A percentile compares a stretch with the other conserved stretches of the same genome.
Evolutionary conservation across 2,113 vertebrate species (phyloP).

Genomic region (Mungos mungo): DNA sequence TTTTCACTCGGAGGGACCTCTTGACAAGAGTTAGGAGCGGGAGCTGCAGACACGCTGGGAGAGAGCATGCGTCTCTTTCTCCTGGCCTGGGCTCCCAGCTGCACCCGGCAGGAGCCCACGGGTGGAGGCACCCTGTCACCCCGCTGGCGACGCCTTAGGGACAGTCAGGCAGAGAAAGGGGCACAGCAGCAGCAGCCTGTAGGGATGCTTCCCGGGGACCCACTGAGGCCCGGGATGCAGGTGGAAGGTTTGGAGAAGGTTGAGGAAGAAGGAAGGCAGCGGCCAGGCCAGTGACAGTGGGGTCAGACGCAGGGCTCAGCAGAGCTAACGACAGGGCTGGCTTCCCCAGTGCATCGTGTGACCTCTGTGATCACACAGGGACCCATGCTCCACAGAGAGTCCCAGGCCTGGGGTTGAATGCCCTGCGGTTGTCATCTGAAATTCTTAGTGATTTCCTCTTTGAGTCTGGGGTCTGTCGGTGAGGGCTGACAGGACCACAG

Average conservation of each 20-base stretch:
- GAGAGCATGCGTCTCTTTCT: not conserved
- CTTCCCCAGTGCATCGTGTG: rapidly evolving
- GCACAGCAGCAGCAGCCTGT: rapidly evolving
- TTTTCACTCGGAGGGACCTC: constrained; percentile 2
- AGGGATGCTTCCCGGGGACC: too few species aligned
- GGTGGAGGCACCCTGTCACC: not conserved
- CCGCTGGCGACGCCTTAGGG: rapidly evolving
- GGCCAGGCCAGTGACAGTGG: too few species aligned
- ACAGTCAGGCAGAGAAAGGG: not conserved
- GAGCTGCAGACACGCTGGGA: rapidly evolving
- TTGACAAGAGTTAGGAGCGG: not conserved
- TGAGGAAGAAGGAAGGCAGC: not conserved
- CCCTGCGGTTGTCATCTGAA: not conserved
- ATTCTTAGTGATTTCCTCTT: not conserved
- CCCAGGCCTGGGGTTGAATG: too few species aligned
- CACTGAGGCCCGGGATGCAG: not conserved
- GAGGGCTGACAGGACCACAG: not conserved
- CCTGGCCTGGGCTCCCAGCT: not conserved
- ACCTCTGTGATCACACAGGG: not conserved
- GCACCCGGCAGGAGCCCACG: rapidly evolving
- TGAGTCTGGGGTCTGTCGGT: not conserved
- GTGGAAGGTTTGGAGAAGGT: not conserved
- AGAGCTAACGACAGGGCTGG: not conserved
- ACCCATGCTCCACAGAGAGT: rapidly evolving
- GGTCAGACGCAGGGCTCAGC: not conserved